These are phyloP conservation scores for Lepidonotus clava DNA, from an alignment of 2,888 invertebrate genomes.

Conservation along the genomic window DNA sequence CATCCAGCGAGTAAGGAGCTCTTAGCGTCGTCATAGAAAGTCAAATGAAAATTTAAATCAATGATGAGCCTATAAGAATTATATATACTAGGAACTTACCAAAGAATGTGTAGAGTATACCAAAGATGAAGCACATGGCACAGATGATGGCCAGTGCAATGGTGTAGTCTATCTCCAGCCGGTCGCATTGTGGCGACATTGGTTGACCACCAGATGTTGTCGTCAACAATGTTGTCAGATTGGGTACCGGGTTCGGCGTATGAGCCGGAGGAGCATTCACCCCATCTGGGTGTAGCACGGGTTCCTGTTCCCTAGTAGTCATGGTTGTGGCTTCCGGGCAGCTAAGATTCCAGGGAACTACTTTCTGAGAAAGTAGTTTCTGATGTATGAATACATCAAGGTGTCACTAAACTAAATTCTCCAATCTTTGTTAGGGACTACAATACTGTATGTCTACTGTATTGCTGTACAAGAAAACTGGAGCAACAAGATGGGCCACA, in stretches of 20 bases:
- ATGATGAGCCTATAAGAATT: no score
- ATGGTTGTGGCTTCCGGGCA: not conserved
- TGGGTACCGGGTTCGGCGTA: conserved; percentile 44
- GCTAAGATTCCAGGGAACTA: not conserved
- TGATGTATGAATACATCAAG: not conserved
- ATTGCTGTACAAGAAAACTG: not conserved
- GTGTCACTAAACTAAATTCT: not conserved
- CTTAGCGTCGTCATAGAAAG: no score
- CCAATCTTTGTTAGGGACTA: not conserved
- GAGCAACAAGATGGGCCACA: not conserved
- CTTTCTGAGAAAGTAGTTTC: not conserved
- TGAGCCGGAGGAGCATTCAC: conserved; percentile 41
- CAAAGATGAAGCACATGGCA: conserved; percentile 89
- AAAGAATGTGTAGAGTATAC: conserved; percentile 90
- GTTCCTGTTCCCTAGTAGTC: not conserved
- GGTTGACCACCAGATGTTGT: not conserved
- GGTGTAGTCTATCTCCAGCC: conserved; percentile 83
- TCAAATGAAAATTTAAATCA: not conserved
- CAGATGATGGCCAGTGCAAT: conserved; percentile 85
- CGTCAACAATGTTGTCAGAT: not conserved
- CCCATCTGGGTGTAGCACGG: conserved; percentile 32
- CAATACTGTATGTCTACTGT: not conserved
- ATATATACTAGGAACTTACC: conserved; percentile 87
- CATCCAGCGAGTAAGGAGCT: no score
- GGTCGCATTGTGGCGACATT: conserved; percentile 26